Base-by-base conservation (phyloP, 2,888 invertebrate species). In the Meganola albula region DNA sequence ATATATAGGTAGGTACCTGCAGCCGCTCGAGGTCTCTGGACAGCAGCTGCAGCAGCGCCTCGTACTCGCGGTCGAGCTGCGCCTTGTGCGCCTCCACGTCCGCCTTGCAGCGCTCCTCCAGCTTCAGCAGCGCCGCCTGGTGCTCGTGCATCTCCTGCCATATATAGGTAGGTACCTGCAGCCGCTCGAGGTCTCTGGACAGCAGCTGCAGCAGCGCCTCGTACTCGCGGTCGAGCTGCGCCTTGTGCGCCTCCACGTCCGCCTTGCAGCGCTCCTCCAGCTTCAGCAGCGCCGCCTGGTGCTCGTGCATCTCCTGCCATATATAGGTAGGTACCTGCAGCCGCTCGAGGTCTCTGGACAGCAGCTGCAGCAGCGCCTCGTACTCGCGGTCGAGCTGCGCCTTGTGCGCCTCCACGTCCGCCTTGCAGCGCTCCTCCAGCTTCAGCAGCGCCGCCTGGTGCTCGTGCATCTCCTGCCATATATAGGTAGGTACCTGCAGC, bases 351-450 rank as follows among this genome's bases (percentile, higher is more conserved):
- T 98, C 98, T 63, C 95, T 91, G 58, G 92, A 92, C 66, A 97
- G 96, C 63, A 93, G 93, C 68, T 93, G 92, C 58, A 96, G 86
- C 45, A 97, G 87, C 54, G 91, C 91, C 71, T 97, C 97, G 67
- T 97, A 96, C 75, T 98, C 98, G 68, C 95, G 94, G 72, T 98
- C 97, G 49, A 98, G 87, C 63, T 93, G 91, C 63, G 92, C 90
- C 77, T 97, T 96, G 79, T 97, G 95, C 58, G 92, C 92, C 63
- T 97, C 97, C 92, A 97, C 95, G 82, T 98, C 97, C 68, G 93
- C 90, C 74, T 94, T 92, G 83, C 96, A 97, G 61, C 92, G 92
- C 71, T 96, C 95, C 76, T 98, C 97, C 54, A 97, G 88, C 88
- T 96, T 16, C 16, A 16, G 4, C 16, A 16, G 16, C n/a, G n/a